A percentile compares a stretch with the other conserved stretches of the same genome.
Conservation (phyloP, 2,797 vertebrate genomes). For the Labroides dimidiatus region DNA sequence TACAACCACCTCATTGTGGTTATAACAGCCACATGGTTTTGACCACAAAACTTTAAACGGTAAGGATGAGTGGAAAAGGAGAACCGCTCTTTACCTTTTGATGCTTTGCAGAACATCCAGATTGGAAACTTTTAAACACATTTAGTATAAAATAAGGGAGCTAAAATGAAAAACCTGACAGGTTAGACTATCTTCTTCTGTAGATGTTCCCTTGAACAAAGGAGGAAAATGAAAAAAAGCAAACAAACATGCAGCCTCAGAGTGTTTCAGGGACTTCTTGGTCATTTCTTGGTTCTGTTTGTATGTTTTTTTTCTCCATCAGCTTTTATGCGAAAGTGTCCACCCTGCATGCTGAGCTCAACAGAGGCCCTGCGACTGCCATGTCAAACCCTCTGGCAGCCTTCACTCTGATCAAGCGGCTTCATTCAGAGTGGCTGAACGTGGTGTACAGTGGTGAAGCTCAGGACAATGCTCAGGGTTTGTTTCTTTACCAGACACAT, state of each 20-base stretch:
- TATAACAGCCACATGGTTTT: neutral
- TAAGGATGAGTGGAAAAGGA: too few relatives aligned
- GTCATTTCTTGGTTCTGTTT: too few relatives aligned
- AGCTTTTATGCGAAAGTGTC: constrained; percentile 93
- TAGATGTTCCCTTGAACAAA: neutral
- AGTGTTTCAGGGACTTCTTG: too few relatives aligned
- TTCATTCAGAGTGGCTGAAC: constrained; percentile 92
- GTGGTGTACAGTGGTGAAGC: constrained; percentile 88
- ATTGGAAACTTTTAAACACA: too few relatives aligned
- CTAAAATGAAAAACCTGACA: too few relatives aligned
- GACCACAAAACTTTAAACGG: too few relatives aligned
- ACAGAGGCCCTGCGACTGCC: constrained; percentile 69
- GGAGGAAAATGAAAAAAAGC: too few relatives aligned
- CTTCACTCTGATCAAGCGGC: constrained; percentile 92
- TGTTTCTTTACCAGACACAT: constrained; percentile 41
- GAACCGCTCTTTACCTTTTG: too few relatives aligned
- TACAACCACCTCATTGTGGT: constrained; percentile 10
- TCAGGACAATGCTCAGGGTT: constrained; percentile 87
- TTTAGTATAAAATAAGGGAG: too few relatives aligned
- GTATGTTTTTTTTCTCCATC: constrained; percentile 23
- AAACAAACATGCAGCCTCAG: too few relatives aligned
- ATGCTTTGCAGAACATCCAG: too few relatives aligned
- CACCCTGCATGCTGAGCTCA: constrained; percentile 80
- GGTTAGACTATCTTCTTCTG: too few relatives aligned
- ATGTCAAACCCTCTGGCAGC: constrained; percentile 91